Base-by-base conservation (phyloP, 1,140 invertebrate species). In the Drosophila sulfurigaster region DNA sequence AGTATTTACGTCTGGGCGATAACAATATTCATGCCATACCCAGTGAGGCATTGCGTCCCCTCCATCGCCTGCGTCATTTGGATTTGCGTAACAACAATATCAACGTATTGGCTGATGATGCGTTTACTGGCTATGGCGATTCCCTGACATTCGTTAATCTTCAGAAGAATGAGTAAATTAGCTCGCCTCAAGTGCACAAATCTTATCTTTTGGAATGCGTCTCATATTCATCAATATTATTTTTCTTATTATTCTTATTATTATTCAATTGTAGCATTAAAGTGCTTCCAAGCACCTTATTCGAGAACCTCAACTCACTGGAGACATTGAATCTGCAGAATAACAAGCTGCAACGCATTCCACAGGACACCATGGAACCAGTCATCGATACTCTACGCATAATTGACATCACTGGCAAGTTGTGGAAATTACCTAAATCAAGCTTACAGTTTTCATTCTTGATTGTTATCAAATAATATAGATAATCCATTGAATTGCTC, bases 101-200 rank as follows among this genome's bases (percentile, higher is more conserved):
- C 65, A 96, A 95, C 25, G 93, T 94, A 41, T 95, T 98, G 32
- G 94, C 95, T 5, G 97, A 98, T 73, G 97, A 98, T 81, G 96
- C 97, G 1, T 98, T 98, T 91, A 95, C 95, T n/a, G 96, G 96
- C 16, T 98, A 96, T 81, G 97, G 97, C n/a, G 96, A 97, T 91
- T 97, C 97, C 1, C 96, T 98, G 49, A 98, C 97, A 3, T 98
- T 98, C 93, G 94, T 98, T 4, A 97, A 98, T 90, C 93, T 98
- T 35, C 97, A 98, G 82, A 98, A 98, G 93, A 98, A 98, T 93
- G 95, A 96, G 97, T 98, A 94, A 96, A 38, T 38, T 8, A 77
- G 54, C 49, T 28, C 11, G 46, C 68, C 68, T 41, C 46, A 41
- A 38, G 35, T 54, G 49, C 20, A 54, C 35, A 41, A 56, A 45